Conservation (phyloP, 2,797 vertebrate genomes). For the Bucorvus abyssinicus region DNA sequence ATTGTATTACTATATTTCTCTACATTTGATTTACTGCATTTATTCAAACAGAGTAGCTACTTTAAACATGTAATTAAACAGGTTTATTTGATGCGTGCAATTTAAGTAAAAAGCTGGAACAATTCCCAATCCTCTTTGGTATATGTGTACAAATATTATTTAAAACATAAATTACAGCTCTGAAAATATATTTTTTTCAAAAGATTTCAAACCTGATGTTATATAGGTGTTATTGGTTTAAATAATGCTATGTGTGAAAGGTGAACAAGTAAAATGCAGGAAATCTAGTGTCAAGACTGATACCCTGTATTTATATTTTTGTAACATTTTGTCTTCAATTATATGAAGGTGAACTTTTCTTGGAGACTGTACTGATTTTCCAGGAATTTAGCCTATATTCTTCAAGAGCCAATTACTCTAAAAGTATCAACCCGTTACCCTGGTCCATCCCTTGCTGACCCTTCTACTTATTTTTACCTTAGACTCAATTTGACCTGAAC, state of each 20-base stretch:
- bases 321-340: not conserved
- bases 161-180: not conserved
- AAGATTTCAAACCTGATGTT: not conserved
- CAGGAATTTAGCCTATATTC: not conserved
- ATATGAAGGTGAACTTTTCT: not conserved
- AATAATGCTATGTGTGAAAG: not conserved
- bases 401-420: not conserved
- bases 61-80: conserved; percentile 4
- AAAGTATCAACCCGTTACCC: not conserved
- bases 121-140: not conserved
- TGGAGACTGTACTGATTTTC: not conserved
- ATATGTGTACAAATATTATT: not conserved
- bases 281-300: not conserved
- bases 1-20: not conserved
- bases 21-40: conserved; percentile 23
- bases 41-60: not conserved
- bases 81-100: not conserved
- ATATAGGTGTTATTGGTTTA: not conserved
- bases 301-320: not conserved
- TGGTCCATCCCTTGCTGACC: not conserved
- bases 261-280: not conserved
- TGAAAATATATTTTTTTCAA: not conserved
- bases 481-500: not conserved
- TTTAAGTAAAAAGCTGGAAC: not conserved
- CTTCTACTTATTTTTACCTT: conserved; percentile 4